Evolutionary conservation across 2,797 vertebrate genomes (phyloP).

Genomic region (Peromyscus nudipes): DNA sequence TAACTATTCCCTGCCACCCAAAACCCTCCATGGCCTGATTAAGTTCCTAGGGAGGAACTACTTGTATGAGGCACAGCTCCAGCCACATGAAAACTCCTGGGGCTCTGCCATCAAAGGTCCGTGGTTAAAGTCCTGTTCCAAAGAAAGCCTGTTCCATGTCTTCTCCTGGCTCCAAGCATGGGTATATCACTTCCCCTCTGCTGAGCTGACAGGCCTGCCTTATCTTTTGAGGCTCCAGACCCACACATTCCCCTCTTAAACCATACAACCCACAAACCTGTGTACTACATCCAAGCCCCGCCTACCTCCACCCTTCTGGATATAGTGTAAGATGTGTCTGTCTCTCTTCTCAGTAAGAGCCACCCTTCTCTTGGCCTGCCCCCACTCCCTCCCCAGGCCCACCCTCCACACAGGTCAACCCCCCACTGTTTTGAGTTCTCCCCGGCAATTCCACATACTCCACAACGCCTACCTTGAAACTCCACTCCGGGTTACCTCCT

Average conservation of each 20-base stretch:
- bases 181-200: accelerated
- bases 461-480: neutral
- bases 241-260: neutral
- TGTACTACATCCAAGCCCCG: accelerated
- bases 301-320: neutral
- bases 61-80: neutral
- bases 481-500: neutral
- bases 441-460: neutral
- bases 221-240: neutral
- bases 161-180: neutral
- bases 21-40: neutral
- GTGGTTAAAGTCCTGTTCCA: neutral
- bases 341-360: neutral
- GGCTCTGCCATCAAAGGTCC: accelerated
- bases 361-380: too few relatives aligned
- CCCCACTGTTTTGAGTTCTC: neutral
- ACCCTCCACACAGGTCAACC: neutral
- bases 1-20: neutral
- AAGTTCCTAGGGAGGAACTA: neutral
- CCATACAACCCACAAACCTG: neutral
- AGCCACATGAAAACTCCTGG: accelerated
- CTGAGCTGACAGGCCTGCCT: neutral
- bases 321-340: accelerated
- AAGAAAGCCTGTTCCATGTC: accelerated
- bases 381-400: accelerated